Evolutionary conservation across 2,797 vertebrate species (phyloP).

Genomic region (Helicolenus hilgendorfi): DNA sequence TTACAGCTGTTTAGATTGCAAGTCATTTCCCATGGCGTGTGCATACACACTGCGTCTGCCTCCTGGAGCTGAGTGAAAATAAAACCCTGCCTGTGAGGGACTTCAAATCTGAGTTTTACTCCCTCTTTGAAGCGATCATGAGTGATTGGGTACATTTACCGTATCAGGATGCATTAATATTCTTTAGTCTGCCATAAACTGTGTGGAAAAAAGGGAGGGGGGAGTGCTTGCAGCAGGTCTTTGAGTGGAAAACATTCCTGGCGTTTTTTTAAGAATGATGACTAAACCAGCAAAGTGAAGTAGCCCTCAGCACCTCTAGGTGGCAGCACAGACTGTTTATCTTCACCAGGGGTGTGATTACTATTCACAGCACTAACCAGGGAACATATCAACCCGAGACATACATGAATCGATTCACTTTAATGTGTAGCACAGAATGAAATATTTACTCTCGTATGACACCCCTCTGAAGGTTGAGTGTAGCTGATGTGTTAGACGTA

Average conservation of each 20-base stretch:
- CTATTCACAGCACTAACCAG: conserved; percentile 72
- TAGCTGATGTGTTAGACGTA: conserved; percentile 14
- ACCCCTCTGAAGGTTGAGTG: conserved; percentile 20
- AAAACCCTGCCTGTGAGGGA: conserved; percentile 37
- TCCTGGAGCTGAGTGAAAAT: conserved; percentile 43
- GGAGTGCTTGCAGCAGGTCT: conserved; percentile 20
- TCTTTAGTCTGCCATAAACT: conserved; percentile 44
- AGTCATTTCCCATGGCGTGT: conserved; percentile 63
- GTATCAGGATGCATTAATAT: conserved; percentile 45
- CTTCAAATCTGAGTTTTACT: conserved; percentile 58
- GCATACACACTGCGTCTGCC: conserved; percentile 51
- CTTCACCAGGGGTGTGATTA: conserved; percentile 44
- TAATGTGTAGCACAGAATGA: conserved; percentile 65
- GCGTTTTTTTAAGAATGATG: conserved; percentile 35
- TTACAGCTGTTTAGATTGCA: conserved; percentile 82
- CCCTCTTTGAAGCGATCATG: conserved; percentile 36
- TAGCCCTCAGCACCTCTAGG: conserved; percentile 55
- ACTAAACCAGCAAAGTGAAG: not conserved
- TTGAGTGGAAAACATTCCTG: conserved; percentile 15
- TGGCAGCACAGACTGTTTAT: conserved; percentile 85
- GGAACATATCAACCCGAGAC: conserved; percentile 62
- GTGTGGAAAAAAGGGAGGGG: not conserved
- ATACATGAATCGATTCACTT: conserved; percentile 64
- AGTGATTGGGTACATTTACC: conserved; percentile 53
- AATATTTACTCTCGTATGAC: conserved; percentile 58